These are phyloP conservation scores for Muscina levida DNA, from an alignment of 2,888 invertebrate species.

Conservation along the genomic window DNA sequence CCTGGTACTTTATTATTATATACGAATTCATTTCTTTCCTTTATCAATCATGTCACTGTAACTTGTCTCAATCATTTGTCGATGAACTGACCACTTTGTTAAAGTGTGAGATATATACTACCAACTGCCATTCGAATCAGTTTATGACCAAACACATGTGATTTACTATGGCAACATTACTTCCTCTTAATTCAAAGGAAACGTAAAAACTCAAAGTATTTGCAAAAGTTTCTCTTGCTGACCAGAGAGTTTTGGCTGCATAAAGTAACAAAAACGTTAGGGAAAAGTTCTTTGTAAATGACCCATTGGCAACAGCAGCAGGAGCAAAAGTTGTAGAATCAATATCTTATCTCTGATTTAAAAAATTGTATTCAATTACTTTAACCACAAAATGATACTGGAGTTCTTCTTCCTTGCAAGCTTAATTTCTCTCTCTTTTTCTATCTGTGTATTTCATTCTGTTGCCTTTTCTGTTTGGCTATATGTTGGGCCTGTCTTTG, in stretches of 20 bases:
- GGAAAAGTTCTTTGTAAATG: conserved; percentile 14
- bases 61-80: too few relatives aligned
- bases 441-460: too few relatives aligned
- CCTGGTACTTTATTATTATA: too few relatives aligned
- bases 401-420: background rate
- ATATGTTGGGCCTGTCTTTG: background rate
- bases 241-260: too few relatives aligned
- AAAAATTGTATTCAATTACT: conserved; percentile 46
- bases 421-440: background rate
- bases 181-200: background rate
- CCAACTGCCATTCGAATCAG: too few relatives aligned
- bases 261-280: conserved; percentile 25
- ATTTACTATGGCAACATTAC: too few relatives aligned
- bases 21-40: too few relatives aligned
- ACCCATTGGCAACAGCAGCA: background rate
- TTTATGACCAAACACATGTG: background rate
- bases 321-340: conserved; percentile 20
- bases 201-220: background rate
- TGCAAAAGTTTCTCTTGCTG: too few relatives aligned
- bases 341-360: conserved; percentile 20
- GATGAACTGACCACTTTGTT: too few relatives aligned
- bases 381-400: conserved; percentile 27
- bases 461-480: conserved; percentile 5
- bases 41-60: too few relatives aligned
- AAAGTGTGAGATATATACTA: too few relatives aligned